Base-by-base conservation (phyloP, 2,113 vertebrate species). In the Pycnonotus jocosus region DNA sequence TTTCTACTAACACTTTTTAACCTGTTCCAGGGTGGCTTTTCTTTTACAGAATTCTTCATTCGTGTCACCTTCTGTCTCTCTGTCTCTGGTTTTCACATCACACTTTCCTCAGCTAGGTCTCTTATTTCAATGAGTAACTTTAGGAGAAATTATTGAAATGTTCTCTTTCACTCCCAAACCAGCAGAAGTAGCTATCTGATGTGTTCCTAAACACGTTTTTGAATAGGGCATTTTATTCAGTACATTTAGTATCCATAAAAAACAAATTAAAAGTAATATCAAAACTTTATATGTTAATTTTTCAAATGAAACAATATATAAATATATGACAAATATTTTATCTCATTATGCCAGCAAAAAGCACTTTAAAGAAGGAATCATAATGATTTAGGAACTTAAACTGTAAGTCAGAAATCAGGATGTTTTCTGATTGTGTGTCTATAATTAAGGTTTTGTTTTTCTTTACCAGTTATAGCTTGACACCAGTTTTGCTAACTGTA, bases 181-280 rank as follows among this genome's bases (percentile, higher is more conserved):
- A 35, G 15, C 23, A 54, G 47, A 48, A 58, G 7, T 21, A 21
- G 17, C 21, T 27, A 20, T 53, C 27, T 62, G 7, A 37, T 37
- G 3, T 37, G 13, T 33, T 62, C 2, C 17, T 30, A 66, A 79
- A 38, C 2, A 30, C 1, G 35, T 8, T 40, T 78, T 86, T 71
- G 20, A 50, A 68, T 62, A 7, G n/a, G 3, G 1, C 0, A 4
- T 44, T 14, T 16, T 81, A 21, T n/a, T 72, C 28, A 23, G 5
- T 25, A 31, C 54, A 37, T 38, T 69, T 50, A 27, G 0, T 20
- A 71, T 47, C 6, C 1, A 3, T 35, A 42, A 66, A 42, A 54
- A 8, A 0, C 5, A 45, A 64, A 33, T 15, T 6, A 73, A 77
- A 84, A 14, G 0, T 31, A 50, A 50, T 12, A 64, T 15, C 0